phyloP scores from a whole-genome alignment of 2,113 vertebrate genomes.

The Turnix velox region DNA sequence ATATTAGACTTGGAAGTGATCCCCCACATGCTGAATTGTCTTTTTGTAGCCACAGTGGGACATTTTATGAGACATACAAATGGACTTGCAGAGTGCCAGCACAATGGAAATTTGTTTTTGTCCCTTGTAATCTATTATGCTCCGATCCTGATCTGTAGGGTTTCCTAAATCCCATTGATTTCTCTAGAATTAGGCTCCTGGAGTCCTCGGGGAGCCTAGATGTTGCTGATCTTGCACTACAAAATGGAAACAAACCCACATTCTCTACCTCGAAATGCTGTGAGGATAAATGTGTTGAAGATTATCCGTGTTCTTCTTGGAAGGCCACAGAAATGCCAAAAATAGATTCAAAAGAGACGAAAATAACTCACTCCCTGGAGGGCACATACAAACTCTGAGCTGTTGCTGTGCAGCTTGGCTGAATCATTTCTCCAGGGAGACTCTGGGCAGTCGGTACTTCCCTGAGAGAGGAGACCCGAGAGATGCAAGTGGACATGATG shows the following conservation, averaged over 20 bases:
- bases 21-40: not conserved
- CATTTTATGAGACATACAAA: fast-evolving
- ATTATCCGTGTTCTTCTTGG: not conserved
- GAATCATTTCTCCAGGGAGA: not conserved
- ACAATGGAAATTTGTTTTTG: not conserved
- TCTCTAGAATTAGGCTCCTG: constrained; percentile 25
- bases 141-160: constrained; percentile 28
- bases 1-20: fast-evolving
- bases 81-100: not conserved
- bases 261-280: not conserved
- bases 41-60: not conserved
- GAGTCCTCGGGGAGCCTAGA: not conserved
- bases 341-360: constrained; percentile 26
- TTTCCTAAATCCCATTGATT: constrained; percentile 53
- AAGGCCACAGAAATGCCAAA: constrained; percentile 11
- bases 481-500: not conserved
- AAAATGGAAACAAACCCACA: not conserved
- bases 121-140: not conserved
- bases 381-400: not conserved
- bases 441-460: not conserved
- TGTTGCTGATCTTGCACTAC: not conserved
- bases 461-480: not conserved
- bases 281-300: not conserved
- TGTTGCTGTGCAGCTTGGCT: not conserved
- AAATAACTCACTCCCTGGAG: constrained; percentile 29